Base-by-base conservation (phyloP, 2,797 vertebrate genomes). In the Falco novaeseelandiae region DNA sequence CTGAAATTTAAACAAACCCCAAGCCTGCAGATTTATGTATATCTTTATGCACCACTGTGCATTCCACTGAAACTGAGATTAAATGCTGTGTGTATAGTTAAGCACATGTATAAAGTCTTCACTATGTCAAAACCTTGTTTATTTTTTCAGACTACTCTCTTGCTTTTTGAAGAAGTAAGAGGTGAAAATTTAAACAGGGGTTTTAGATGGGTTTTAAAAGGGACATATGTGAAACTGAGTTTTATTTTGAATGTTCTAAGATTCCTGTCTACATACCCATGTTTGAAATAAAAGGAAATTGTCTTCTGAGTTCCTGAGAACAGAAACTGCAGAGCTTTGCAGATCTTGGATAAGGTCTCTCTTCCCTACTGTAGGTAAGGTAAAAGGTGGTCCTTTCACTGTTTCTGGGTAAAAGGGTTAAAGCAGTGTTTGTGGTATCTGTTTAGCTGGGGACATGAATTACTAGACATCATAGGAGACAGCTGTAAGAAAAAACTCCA, bases 61-160 rank as follows among this genome's bases (percentile, higher is more conserved):
- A 32, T 93, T 92, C 62, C 32, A 42, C 32, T 87, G 61, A 74
- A 89, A 77, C 6, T n/a, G 25, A 74, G 34, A 90, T 79, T 92
- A 89, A 87, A 85, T 57, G 21, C 4, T 44, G 12, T 83, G 15
- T 52, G 32, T 72, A 38, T 42, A 65, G 36, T 66, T 78, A 83
- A 93, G 29, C 10, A 25, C 3, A 49, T 14, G 8, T 42, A 44
- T 27, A 69, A 89, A 44, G 26, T 58, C 58, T 90, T 81, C 20
- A 0, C 65, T 61, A 52, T 15, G 8, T 36, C 36, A 83, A 80
- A 87, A 48, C 11, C 17, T 36, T 65, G 10, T 63, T 86, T 84
- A 26, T 44, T 61, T 91, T 92, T 73, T 55, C 52, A 96, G 52
- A 77, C 44, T 67, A 9, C 3, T 58, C 14, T 54, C n/a, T 55